Evolutionary conservation across 2,888 invertebrate species (phyloP).

Genomic region (Ditula angustiorana): DNA sequence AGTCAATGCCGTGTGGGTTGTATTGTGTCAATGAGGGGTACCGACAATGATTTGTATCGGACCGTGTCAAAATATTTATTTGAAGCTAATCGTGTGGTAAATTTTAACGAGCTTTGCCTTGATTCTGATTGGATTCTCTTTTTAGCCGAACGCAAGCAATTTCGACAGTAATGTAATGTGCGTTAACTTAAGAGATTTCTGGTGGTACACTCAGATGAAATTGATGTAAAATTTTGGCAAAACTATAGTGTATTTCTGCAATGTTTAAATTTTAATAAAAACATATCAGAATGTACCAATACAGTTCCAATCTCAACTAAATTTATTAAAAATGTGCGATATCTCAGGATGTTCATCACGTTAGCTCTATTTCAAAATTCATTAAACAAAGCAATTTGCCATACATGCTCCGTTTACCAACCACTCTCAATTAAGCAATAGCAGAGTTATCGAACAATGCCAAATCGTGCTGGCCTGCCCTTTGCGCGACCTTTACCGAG

Average conservation of each 20-base stretch:
- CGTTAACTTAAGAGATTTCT: too few species aligned
- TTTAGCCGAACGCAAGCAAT: background rate
- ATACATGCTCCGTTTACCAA: slow-evolving; percentile 24
- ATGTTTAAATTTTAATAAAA: too few species aligned
- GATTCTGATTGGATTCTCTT: background rate
- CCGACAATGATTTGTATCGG: slow-evolving; percentile 9
- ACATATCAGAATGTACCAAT: too few species aligned
- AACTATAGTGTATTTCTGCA: too few species aligned
- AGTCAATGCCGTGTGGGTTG: slow-evolving; percentile 28
- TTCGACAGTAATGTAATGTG: background rate
- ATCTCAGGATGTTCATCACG: background rate
- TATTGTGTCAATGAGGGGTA: slow-evolving; percentile 10
- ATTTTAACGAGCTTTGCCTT: background rate
- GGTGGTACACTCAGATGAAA: too few species aligned
- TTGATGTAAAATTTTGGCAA: too few species aligned
- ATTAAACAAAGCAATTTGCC: slow-evolving; percentile 25
- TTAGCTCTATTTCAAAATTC: slow-evolving; percentile 17
- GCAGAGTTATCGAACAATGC: slow-evolving; percentile 49
- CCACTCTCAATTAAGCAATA: slow-evolving; percentile 38
- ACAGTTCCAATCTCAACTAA: background rate
- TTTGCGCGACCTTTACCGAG: slow-evolving; percentile 67
- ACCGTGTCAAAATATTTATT: background rate
- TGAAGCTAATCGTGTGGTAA: background rate
- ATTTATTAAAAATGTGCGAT: background rate
- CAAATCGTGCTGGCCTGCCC: slow-evolving; percentile 64